Percentiles rank a stretch among this genome's conserved stretches.
Conservation (phyloP, 1,140 invertebrate genomes). For the Drosophila nebulosa region DNA sequence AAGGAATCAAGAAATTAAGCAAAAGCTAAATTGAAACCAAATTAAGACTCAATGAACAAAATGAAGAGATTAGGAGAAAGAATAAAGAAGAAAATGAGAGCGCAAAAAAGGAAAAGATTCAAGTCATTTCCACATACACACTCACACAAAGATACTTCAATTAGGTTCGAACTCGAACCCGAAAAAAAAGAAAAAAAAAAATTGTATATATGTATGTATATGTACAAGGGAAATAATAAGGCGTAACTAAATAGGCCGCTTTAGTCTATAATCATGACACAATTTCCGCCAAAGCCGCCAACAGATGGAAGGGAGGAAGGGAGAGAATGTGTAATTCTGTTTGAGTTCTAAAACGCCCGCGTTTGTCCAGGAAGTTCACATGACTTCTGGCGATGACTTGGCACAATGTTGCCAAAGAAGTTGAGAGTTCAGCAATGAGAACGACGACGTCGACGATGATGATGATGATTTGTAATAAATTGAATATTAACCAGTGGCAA, state of each 20-base stretch:
- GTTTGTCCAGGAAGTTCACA: conserved; percentile 68
- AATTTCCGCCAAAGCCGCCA: conserved; percentile 58
- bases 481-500: conserved; percentile 67
- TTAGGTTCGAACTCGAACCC: conserved; percentile 50
- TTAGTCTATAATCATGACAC: conserved; percentile 79
- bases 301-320: background rate
- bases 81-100: background rate
- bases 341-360: conserved; percentile 4
- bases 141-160: conserved; percentile 37
- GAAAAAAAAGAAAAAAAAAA: conserved; percentile 43
- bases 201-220: too few relatives aligned
- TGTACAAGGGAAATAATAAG: conserved; percentile 77
- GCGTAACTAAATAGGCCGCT: conserved; percentile 78
- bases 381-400: conserved; percentile 58
- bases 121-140: conserved; percentile 61
- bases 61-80: conserved; percentile 38
- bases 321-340: background rate
- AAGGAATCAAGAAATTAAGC: conserved; percentile 5
- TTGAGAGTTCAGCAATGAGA: conserved; percentile 65
- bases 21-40: conserved; percentile 46
- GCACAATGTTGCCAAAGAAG: conserved; percentile 42
- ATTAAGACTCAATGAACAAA: conserved; percentile 39
- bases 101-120: conserved; percentile 38
- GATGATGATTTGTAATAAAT: conserved; percentile 72
- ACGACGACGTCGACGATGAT: conserved; percentile 40